A percentile compares a stretch with the other conserved stretches of the same genome.
Conservation (phyloP, 53 echinoderm and acorn worm species). For the Astropecten irregularis region DNA sequence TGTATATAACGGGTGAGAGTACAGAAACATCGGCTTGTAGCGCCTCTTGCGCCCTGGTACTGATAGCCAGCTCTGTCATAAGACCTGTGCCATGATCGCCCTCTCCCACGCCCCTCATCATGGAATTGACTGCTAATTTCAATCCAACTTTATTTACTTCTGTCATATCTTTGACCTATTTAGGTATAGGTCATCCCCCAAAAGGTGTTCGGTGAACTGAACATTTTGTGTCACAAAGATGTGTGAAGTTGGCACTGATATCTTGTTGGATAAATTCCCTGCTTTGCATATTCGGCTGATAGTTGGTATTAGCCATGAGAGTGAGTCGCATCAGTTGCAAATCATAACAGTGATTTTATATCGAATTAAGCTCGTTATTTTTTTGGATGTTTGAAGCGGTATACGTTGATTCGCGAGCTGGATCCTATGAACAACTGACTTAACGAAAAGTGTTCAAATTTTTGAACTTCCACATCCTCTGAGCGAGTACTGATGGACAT, state of each 20-base stretch:
- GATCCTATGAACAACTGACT: not conserved
- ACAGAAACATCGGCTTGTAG: not conserved
- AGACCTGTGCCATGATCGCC: too few relatives aligned
- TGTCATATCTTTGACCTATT: conserved; percentile 26
- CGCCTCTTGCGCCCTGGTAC: too few relatives aligned
- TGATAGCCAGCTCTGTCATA: too few relatives aligned
- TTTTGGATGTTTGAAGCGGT: too few relatives aligned
- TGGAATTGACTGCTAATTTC: not conserved
- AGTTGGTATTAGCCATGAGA: too few relatives aligned
- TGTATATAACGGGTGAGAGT: not conserved
- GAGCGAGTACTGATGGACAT: too few relatives aligned
- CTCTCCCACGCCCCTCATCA: not conserved
- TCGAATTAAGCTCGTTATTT: conserved; percentile 12
- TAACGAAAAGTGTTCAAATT: not conserved
- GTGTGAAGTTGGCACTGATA: too few relatives aligned
- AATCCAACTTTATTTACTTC: conserved; percentile 13
- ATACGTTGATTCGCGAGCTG: not conserved
- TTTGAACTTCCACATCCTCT: not conserved
- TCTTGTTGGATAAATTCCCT: too few relatives aligned
- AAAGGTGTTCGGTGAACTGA: conserved; percentile 19
- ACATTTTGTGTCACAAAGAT: not conserved
- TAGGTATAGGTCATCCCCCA: conserved; percentile 45
- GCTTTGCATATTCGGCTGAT: conserved; percentile 6
- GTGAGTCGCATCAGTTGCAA: conserved; percentile 17
- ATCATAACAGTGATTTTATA: not conserved